These are phyloP conservation scores for Isotomurus palustris DNA, from an alignment of 2,888 invertebrate genomes.

Conservation along the genomic window DNA sequence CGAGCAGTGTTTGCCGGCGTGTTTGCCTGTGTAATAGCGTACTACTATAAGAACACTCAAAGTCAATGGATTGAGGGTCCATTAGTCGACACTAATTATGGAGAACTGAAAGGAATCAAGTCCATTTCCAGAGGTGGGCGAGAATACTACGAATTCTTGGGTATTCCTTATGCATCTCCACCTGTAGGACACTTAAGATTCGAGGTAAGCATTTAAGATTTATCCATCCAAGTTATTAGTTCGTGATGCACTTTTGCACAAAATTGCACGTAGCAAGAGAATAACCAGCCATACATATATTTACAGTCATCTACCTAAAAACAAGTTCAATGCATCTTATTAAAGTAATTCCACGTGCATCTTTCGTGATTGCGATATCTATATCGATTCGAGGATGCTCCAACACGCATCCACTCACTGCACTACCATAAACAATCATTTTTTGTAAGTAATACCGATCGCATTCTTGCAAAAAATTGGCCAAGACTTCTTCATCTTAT, in stretches of 20 bases:
- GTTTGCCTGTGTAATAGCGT: constrained; percentile 30
- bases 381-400: neutral
- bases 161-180: constrained; percentile 26
- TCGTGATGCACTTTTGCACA: no score
- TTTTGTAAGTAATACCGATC: neutral
- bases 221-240: no score
- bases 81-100: constrained; percentile 19
- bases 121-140: constrained; percentile 23
- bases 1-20: constrained; percentile 18
- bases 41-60: constrained; percentile 24
- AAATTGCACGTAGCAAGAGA: no score
- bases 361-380: no score
- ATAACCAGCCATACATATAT: no score
- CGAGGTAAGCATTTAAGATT: no score
- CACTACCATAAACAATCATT: neutral
- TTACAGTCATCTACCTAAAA: no score
- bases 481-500: no score
- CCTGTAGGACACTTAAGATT: no score
- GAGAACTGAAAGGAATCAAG: constrained; percentile 21
- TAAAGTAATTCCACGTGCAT: no score
- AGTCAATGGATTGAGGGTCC: constrained; percentile 26
- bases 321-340: no score
- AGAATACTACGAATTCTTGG: constrained; percentile 18
- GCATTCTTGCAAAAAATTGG: no score
- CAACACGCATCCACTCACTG: neutral